phyloP scores from a whole-genome alignment of 2,797 vertebrate genomes.

The Argyrosomus regius region DNA sequence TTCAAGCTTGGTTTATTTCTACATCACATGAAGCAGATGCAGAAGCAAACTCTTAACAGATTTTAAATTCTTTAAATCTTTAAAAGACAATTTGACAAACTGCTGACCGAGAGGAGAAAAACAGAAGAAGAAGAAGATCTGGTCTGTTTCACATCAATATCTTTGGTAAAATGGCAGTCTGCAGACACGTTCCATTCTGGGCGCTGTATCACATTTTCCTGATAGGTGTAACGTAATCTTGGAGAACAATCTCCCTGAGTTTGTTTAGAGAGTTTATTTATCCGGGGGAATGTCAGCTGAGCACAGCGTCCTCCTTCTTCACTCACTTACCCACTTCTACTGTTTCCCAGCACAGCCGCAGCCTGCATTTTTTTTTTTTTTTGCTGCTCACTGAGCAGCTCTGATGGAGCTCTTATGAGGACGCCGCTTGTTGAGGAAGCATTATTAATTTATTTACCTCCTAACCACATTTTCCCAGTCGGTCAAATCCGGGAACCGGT shows the following conservation, averaged over 20 bases:
- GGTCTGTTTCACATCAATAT: slow-evolving; percentile 38
- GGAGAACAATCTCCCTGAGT: slow-evolving; percentile 38
- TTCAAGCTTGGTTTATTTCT: slow-evolving; percentile 64
- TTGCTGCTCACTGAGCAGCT: slow-evolving; percentile 41
- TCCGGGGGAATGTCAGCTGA: slow-evolving; percentile 21
- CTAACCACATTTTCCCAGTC: slow-evolving; percentile 55
- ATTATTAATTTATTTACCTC: slow-evolving; percentile 59
- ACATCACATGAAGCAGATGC: slow-evolving; percentile 41
- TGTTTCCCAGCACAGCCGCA: slow-evolving; percentile 45
- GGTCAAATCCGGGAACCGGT: slow-evolving; percentile 24
- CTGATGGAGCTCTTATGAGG: slow-evolving; percentile 41
- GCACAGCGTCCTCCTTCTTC: slow-evolving; percentile 5
- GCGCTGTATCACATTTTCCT: slow-evolving; percentile 43
- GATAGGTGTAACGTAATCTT: slow-evolving; percentile 55
- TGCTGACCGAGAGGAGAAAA: background rate
- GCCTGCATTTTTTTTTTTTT: background rate
- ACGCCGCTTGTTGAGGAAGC: slow-evolving; percentile 33
- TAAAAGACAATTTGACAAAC: slow-evolving; percentile 38
- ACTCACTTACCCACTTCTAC: slow-evolving; percentile 25
- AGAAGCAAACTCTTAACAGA: slow-evolving; percentile 44
- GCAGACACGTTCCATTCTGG: slow-evolving; percentile 28
- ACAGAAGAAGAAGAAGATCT: slow-evolving; percentile 1
- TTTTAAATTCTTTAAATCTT: slow-evolving; percentile 38
- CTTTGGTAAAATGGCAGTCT: slow-evolving; percentile 22
- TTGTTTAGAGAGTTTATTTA: slow-evolving; percentile 53